Percentiles rank a stretch among this genome's conserved stretches.
These are phyloP conservation scores for Drosophila lacicola DNA, from an alignment of 2,888 invertebrate genomes.

Conservation along the genomic window DNA sequence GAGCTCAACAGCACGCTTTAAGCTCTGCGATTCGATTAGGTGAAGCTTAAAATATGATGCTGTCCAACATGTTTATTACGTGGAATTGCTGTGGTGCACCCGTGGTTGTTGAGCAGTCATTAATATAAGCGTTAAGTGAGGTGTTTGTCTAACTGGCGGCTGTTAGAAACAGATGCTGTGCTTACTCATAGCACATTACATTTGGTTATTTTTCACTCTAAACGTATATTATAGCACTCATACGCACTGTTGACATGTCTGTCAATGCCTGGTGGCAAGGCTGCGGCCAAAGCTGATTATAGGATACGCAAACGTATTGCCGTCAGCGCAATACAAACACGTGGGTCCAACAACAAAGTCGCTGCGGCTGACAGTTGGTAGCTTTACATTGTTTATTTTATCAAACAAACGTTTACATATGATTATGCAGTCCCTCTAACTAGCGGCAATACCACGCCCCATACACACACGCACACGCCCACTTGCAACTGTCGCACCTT, in stretches of 20 bases:
- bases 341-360: slow-evolving; percentile 9
- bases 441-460: slow-evolving; percentile 22
- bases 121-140: slow-evolving; percentile 26
- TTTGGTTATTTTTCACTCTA: slow-evolving; percentile 24
- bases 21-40: neutral
- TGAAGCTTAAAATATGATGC: slow-evolving; percentile 26
- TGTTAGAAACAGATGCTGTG: slow-evolving; percentile 19
- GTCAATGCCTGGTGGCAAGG: slow-evolving; percentile 22
- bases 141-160: slow-evolving; percentile 9
- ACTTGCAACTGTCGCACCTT: slow-evolving; percentile 28
- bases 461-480: slow-evolving; percentile 8
- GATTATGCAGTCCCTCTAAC: slow-evolving; percentile 47
- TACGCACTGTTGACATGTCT: slow-evolving; percentile 35
- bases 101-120: slow-evolving; percentile 20
- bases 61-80: slow-evolving; percentile 16
- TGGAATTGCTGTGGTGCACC: slow-evolving; percentile 3
- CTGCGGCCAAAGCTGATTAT: slow-evolving; percentile 36
- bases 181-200: slow-evolving; percentile 17
- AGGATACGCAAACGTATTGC: slow-evolving; percentile 26
- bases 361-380: slow-evolving; percentile 35
- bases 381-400: slow-evolving; percentile 45
- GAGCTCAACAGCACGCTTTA: neutral
- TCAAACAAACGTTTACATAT: slow-evolving; percentile 44
- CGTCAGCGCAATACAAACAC: slow-evolving; percentile 21
- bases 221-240: slow-evolving; percentile 26